Evolutionary conservation across 2,888 invertebrate species (phyloP), one percentile per base, ranked within the genome.

Genomic region (Cyclophora punctaria): DNA sequence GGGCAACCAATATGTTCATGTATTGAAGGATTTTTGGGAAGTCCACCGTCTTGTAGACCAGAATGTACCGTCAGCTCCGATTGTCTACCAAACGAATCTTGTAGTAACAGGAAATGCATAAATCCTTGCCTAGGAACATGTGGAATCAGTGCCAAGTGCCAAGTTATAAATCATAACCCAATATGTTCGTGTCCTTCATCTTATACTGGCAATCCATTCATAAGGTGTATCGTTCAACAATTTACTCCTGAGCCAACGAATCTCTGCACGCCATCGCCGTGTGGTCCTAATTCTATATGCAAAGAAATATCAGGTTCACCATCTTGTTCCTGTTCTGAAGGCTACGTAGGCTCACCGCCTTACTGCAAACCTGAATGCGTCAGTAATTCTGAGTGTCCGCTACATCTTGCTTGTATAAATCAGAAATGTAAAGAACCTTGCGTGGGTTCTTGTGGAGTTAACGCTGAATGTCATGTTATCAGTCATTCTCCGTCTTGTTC

Each of bases 121-220:
- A 92, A 95, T 74, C 95, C 96, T n/a, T 96, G 96, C 68, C 91
- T 91, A 50, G 95, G 94, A 63, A 91, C 94, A n/a, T 96, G 96
- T 70, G 96, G 96, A 34, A 84, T 94, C 35, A 88, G 87, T 58
- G 94, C 95, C 3, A 88, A 90, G 59, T 96, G 96, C 70, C 91
- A 93, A 79, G 93, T 95, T 35, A 91, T 95, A 47, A 94, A 93
- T 73, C 94, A 96, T 67, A 94, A 93, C 77, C 95, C 95, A 3
- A 93, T 94, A 73, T 95, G 95, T 73, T 92, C 91, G 48, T 95
- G 95, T 63, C 92, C 92, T 35, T 66, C 83, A 34, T 83, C 90
- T 47, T 92, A 90, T 64, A 92, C 91, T 4, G 95, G 95, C 46
- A 93, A 95, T 90, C 95, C 95, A 2, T 95, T 95, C 68, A 80